Conservation (phyloP, 2,888 invertebrate species). For the Coremacera marginata region DNA sequence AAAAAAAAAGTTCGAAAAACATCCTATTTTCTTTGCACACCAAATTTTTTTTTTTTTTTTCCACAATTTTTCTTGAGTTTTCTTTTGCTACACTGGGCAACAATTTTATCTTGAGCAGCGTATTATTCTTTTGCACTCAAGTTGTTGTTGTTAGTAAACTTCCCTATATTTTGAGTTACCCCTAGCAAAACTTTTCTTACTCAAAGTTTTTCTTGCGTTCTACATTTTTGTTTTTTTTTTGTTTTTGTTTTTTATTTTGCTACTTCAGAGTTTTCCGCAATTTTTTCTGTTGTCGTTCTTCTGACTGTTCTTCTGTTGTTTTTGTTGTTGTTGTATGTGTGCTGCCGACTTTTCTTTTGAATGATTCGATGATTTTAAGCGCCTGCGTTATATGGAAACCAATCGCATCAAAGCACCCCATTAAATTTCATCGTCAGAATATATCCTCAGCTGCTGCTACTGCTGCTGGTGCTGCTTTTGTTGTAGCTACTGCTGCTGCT, state of each 20-base stretch:
- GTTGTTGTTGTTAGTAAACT: slow-evolving; percentile 9
- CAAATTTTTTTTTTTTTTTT: slow-evolving; percentile 42
- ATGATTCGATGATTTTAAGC: slow-evolving; percentile 71
- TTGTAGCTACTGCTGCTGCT: background rate
- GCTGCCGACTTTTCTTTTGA: slow-evolving; percentile 66
- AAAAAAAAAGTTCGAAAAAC: background rate
- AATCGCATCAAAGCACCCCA: slow-evolving; percentile 72
- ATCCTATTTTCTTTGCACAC: background rate
- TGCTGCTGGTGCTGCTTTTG: background rate
- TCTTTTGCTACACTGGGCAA: background rate
- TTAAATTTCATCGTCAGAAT: slow-evolving; percentile 69
- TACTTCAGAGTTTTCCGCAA: slow-evolving; percentile 27
- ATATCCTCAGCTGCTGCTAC: slow-evolving; percentile 53
- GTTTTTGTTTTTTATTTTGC: slow-evolving; percentile 37
- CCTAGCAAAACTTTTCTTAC: slow-evolving; percentile 5
- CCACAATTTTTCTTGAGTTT: slow-evolving; percentile 3
- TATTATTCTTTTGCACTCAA: slow-evolving; percentile 52
- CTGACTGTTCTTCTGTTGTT: slow-evolving; percentile 44
- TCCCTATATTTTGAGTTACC: background rate
- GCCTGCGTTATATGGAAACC: slow-evolving; percentile 71
- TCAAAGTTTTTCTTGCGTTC: slow-evolving; percentile 29
- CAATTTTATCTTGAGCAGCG: slow-evolving; percentile 24
- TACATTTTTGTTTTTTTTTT: slow-evolving; percentile 35
- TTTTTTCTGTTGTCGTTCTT: slow-evolving; percentile 1
- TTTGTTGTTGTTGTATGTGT: slow-evolving; percentile 35